phyloP scores from a whole-genome alignment of 2,113 vertebrate genomes.

The Mormoops blainvillei region DNA sequence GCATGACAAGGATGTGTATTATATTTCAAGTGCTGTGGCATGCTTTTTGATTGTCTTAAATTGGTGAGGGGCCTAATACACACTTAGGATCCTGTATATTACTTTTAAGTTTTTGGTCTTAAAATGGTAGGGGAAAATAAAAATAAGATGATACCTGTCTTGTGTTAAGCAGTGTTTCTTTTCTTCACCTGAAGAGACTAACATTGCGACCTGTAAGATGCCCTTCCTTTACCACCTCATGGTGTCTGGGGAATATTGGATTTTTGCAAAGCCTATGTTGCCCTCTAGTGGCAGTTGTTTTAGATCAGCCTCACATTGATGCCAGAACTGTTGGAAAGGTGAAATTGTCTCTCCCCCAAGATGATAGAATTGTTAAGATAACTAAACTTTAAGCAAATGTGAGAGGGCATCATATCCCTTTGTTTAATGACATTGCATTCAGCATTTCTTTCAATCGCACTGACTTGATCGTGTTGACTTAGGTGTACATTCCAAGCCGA shows the following conservation, averaged over 20 bases:
- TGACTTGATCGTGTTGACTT: slow-evolving; percentile 42
- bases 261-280: slow-evolving; percentile 64
- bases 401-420: not conserved
- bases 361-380: not conserved
- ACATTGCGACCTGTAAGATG: not conserved
- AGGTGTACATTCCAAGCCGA: slow-evolving; percentile 88
- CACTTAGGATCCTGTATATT: not conserved
- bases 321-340: not conserved
- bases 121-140: not conserved
- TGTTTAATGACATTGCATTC: not conserved
- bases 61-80: not conserved
- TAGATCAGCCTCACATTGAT: not conserved
- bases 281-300: slow-evolving; percentile 72
- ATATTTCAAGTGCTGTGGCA: not conserved
- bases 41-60: not conserved
- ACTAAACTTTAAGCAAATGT: not conserved
- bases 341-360: not conserved
- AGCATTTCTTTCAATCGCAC: not conserved
- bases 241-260: not conserved
- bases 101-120: not conserved
- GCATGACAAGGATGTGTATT: too few species aligned
- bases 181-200: slow-evolving; percentile 41
- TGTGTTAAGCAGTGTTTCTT: not conserved
- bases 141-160: not conserved
- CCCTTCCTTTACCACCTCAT: slow-evolving; percentile 7